A percentile compares a stretch with the other conserved stretches of the same genome.
Evolutionary conservation across 2,113 vertebrate species (phyloP).

Genomic region (Artemisiospiza belli): DNA sequence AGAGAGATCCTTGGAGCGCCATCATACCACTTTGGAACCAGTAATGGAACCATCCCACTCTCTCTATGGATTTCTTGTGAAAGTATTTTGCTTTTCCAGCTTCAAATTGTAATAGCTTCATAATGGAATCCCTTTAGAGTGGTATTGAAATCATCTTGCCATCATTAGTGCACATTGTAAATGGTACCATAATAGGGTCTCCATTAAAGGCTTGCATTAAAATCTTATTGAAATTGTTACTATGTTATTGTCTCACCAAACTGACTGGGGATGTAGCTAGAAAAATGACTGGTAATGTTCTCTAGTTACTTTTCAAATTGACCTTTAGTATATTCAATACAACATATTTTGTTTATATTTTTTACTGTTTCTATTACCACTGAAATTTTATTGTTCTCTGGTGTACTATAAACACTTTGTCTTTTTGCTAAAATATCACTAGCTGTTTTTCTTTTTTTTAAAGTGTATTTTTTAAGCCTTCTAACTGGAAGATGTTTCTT

Average conservation of each 20-base stretch:
- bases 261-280: background rate
- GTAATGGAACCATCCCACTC: slow-evolving; percentile 26
- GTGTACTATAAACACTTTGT: background rate
- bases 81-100: slow-evolving; percentile 32
- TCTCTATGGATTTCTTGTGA: slow-evolving; percentile 13
- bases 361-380: background rate
- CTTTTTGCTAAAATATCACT: background rate
- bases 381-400: background rate
- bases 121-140: slow-evolving; percentile 51
- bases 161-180: background rate
- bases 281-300: background rate
- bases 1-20: slow-evolving; percentile 31
- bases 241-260: background rate
- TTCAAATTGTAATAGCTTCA: slow-evolving; percentile 50
- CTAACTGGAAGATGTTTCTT: background rate
- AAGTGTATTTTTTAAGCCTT: background rate
- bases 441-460: rapidly evolving
- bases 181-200: slow-evolving; percentile 8
- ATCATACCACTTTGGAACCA: background rate
- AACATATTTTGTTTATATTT: background rate
- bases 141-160: slow-evolving; percentile 36
- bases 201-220: slow-evolving; percentile 42
- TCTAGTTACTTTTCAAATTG: background rate
- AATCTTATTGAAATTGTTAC: slow-evolving; percentile 4
- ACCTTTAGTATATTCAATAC: background rate